Conservation (phyloP, 2,888 invertebrate genomes). For the Platypus cylindrus region DNA sequence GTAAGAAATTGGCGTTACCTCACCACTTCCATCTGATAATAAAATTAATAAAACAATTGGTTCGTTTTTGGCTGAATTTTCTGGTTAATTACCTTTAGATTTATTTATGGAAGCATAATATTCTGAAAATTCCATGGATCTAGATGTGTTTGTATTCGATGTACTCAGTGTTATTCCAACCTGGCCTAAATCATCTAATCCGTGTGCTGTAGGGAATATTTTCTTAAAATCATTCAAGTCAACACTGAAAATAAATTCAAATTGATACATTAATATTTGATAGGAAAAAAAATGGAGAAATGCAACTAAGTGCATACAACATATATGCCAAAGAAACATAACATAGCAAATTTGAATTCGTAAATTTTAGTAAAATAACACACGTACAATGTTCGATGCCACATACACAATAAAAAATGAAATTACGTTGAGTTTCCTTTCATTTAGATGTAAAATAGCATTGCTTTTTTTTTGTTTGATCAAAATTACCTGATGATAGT, state of each 20-base stretch:
- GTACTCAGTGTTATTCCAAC: conserved; percentile 39
- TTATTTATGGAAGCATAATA: conserved; percentile 28
- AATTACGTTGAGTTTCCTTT: too few relatives aligned
- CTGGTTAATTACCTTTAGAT: conserved; percentile 18
- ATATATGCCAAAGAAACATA: too few relatives aligned
- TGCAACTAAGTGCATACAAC: too few relatives aligned
- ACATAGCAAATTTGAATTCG: too few relatives aligned
- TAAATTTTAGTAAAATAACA: too few relatives aligned
- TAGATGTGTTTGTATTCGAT: conserved; percentile 27
- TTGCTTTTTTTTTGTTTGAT: too few relatives aligned
- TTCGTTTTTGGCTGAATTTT: background rate
- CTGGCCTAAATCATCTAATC: conserved; percentile 41
- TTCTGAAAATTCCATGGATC: conserved; percentile 32
- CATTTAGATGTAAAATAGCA: too few relatives aligned
- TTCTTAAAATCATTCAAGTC: conserved; percentile 34
- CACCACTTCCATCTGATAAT: conserved; percentile 38
- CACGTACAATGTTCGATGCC: too few relatives aligned
- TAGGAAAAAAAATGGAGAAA: too few relatives aligned
- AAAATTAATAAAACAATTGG: background rate
- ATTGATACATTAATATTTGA: too few relatives aligned
- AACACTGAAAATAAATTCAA: conserved; percentile 26
- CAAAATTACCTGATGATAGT: too few relatives aligned
- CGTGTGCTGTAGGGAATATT: conserved; percentile 42
- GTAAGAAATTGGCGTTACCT: conserved; percentile 55
- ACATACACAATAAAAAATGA: too few relatives aligned